A percentile compares a stretch with the other conserved stretches of the same genome.
Conservation (phyloP, 2,113 vertebrate genomes). For the Caretta caretta region DNA sequence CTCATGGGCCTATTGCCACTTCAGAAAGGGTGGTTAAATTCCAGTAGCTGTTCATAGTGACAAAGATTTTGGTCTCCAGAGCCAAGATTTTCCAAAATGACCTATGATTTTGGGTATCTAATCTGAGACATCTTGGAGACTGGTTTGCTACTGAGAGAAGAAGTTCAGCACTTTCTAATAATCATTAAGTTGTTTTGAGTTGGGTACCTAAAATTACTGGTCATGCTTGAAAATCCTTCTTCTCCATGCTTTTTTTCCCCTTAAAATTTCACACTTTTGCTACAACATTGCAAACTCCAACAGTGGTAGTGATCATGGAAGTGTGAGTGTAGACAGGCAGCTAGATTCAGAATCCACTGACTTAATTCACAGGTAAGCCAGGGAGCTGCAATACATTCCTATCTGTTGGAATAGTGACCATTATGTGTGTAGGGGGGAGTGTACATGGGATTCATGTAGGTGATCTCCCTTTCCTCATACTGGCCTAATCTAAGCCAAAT, state of each 20-base stretch:
- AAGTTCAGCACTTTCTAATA: not conserved
- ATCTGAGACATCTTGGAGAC: not conserved
- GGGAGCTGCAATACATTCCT: not conserved
- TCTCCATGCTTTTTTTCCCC: not conserved
- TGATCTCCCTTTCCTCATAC: not conserved
- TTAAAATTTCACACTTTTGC: not conserved
- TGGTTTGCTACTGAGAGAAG: not conserved
- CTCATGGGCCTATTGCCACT: not conserved
- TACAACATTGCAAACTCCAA: too few relatives aligned
- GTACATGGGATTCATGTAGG: not conserved
- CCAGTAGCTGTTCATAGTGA: not conserved
- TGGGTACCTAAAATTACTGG: not conserved
- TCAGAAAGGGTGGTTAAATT: not conserved
- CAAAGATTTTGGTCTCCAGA: not conserved
- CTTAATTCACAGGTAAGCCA: not conserved
- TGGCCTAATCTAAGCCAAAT: too few relatives aligned
- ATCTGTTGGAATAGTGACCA: not conserved
- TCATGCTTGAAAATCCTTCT: not conserved
- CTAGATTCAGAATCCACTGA: not conserved
- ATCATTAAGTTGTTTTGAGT: not conserved
- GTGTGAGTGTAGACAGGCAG: accelerated
- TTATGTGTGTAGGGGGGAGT: not conserved
- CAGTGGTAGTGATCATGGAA: not conserved
- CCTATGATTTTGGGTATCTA: not conserved
- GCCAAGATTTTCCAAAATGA: not conserved